Percentiles rank a stretch among this genome's conserved stretches.
phyloP scores from a whole-genome alignment of 2,113 vertebrate species.

The Salvelinus sp. region DNA sequence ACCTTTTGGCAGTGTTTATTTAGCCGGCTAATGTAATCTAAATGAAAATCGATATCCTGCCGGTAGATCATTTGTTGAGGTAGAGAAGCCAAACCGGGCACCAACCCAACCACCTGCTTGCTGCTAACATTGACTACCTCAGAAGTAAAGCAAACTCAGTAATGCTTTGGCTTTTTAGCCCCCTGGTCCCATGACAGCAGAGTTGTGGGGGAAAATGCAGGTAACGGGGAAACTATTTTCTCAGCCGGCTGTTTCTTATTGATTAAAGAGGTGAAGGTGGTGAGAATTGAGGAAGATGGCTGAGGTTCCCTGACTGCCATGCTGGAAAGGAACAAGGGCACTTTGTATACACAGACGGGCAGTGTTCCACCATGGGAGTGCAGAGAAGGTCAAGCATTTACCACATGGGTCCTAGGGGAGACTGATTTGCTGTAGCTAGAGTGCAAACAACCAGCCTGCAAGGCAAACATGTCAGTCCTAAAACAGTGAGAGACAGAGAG shows the following conservation, averaged over 20 bases:
- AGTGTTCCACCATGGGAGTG: not conserved
- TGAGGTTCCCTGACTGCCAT: not conserved
- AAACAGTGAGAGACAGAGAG: slow-evolving; percentile 25
- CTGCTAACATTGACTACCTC: too few relatives aligned
- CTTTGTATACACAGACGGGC: not conserved
- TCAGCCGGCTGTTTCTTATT: not conserved
- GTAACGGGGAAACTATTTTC: not conserved
- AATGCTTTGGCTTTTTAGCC: too few relatives aligned
- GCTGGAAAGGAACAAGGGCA: not conserved
- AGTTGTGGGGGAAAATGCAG: not conserved
- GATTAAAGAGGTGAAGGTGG: not conserved
- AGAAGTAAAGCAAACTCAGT: too few relatives aligned
- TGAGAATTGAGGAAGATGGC: not conserved
- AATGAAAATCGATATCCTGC: too few relatives aligned
- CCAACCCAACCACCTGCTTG: too few relatives aligned
- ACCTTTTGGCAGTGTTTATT: too few relatives aligned
- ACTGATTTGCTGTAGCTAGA: not conserved
- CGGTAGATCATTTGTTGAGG: too few relatives aligned
- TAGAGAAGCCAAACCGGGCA: too few relatives aligned
- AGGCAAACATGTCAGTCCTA: not conserved
- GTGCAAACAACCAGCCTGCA: not conserved
- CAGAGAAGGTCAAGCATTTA: slow-evolving; percentile 3
- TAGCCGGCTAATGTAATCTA: too few relatives aligned
- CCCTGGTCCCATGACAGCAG: not conserved
- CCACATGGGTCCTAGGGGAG: slow-evolving; percentile 1